phyloP scores from a whole-genome alignment of 2,113 vertebrate genomes.

The Embiotoca jacksoni region DNA sequence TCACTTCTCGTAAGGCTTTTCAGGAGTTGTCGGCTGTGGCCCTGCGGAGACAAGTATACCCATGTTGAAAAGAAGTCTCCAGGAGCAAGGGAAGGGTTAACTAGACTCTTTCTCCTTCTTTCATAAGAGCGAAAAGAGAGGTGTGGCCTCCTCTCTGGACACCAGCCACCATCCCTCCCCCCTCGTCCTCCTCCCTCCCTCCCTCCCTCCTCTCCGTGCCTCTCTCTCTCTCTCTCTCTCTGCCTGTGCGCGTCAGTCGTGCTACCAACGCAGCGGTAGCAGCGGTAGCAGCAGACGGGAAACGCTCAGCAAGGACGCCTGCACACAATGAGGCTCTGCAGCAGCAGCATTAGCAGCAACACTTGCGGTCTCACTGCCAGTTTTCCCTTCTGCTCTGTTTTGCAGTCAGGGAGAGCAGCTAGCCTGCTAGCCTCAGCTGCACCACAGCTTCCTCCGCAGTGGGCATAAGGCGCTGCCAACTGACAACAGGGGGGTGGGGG shows the following conservation, averaged over 20 bases:
- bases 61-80: slow-evolving; percentile 30
- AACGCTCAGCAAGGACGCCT: slow-evolving; percentile 66
- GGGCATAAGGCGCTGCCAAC: slow-evolving; percentile 64
- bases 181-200: slow-evolving; percentile 73
- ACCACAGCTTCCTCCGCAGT: slow-evolving; percentile 66
- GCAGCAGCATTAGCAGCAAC: slow-evolving; percentile 54
- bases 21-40: neutral
- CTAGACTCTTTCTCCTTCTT: slow-evolving; percentile 65
- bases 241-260: slow-evolving; percentile 77
- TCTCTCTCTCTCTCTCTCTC: slow-evolving; percentile 66
- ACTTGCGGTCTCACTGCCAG: slow-evolving; percentile 58
- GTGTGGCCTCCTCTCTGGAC: slow-evolving; percentile 80
- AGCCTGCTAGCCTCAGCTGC: slow-evolving; percentile 63
- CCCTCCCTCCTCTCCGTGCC: slow-evolving; percentile 51
- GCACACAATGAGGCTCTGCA: slow-evolving; percentile 77
- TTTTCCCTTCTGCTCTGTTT: slow-evolving; percentile 44
- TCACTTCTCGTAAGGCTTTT: neutral
- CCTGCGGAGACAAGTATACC: neutral
- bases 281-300: slow-evolving; percentile 63
- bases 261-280: slow-evolving; percentile 61
- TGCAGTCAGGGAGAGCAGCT: slow-evolving; percentile 56
- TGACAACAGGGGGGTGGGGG: slow-evolving; percentile 37
- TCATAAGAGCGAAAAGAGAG: slow-evolving; percentile 70
- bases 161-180: slow-evolving; percentile 75
- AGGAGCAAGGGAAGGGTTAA: slow-evolving; percentile 78